Percentiles rank a stretch among this genome's conserved stretches.
phyloP scores from a whole-genome alignment of 2,797 vertebrate species.

The Taenioides sp. region DNA sequence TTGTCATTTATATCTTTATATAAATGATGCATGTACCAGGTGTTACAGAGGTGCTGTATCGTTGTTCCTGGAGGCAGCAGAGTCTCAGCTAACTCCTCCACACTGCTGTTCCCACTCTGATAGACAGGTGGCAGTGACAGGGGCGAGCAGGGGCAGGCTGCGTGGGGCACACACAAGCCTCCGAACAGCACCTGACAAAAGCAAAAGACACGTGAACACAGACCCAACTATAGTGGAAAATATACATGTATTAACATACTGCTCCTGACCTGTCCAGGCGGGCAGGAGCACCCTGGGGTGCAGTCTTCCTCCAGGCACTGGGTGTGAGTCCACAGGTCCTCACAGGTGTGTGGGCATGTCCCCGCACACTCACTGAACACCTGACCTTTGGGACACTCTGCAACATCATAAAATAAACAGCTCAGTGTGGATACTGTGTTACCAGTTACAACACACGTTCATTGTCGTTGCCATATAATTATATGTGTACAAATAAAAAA shows the following conservation, averaged over 20 bases:
- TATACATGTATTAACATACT: background rate
- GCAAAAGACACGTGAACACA: background rate
- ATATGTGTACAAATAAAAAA: too few relatives aligned
- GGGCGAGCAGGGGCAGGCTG: slow-evolving; percentile 78
- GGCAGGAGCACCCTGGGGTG: slow-evolving; percentile 82
- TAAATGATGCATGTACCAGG: slow-evolving; percentile 72
- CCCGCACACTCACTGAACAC: slow-evolving; percentile 77
- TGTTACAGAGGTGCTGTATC: slow-evolving; percentile 79
- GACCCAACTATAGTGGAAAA: background rate
- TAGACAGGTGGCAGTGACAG: slow-evolving; percentile 55
- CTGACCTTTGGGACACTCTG: slow-evolving; percentile 81
- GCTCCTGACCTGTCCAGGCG: slow-evolving; percentile 74
- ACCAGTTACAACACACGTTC: too few relatives aligned
- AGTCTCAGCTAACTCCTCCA: slow-evolving; percentile 52
- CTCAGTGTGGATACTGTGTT: too few relatives aligned
- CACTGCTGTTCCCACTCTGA: slow-evolving; percentile 62
- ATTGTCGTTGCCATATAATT: too few relatives aligned
- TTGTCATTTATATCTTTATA: background rate
- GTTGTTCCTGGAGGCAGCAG: slow-evolving; percentile 68
- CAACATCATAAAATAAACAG: background rate
- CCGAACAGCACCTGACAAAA: slow-evolving; percentile 75
- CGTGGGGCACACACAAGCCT: slow-evolving; percentile 68
- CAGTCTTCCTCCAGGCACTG: slow-evolving; percentile 79
- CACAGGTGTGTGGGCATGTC: slow-evolving; percentile 80
- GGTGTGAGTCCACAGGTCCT: slow-evolving; percentile 79